Evolutionary conservation across 2,113 vertebrate genomes (phyloP), one percentile per base, ranked within the genome.

Genomic region (Anseranas semipalmata): DNA sequence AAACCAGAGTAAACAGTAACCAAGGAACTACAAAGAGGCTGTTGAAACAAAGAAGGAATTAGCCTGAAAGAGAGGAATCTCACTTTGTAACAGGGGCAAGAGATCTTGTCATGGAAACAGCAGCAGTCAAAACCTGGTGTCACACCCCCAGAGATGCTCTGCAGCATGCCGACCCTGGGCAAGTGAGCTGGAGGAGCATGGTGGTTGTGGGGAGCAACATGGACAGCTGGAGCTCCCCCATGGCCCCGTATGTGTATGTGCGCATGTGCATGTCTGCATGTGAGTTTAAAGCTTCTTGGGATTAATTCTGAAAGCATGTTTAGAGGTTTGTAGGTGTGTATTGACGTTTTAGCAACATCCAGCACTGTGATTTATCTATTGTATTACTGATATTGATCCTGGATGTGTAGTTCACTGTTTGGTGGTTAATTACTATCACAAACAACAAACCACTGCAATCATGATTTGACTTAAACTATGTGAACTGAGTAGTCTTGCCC

Each of bases 171-270:
- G 22, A 46, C 13, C 35, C 43, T 0, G 1, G n/a, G 32, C 22
- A 43, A 35, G 46, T 16, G 20, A 5, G 33, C 37, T 52, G 50
- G 22, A 52, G 41, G 13, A 14, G 13, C 24, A 52, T 25, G 50
- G 50, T 14, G 13, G 50, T 25, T 48, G 53, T 24, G 39, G 33
- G 30, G 19, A 90, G 46, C 37, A 62, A 32, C 32, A 71, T 11
- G 35, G 30, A 9, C 24, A 53, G 22, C 30, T 55, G 71, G 60
- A 67, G 16, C 48, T 74, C 7, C 14, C 28, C 15, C 15, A 3
- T 3, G 10, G 35, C 16, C 1, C 0, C 14, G 14, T 8, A 5
- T 19, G 41, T 24, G n/a, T 0, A 0, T 4, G 15, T 35, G 67
- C 24, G 33, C 3, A 0, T 9, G 3, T 7, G 13, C 30, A 30